These are phyloP conservation scores for Aplochiton taeniatus DNA, from an alignment of 2,797 vertebrate genomes.

Conservation along the genomic window DNA sequence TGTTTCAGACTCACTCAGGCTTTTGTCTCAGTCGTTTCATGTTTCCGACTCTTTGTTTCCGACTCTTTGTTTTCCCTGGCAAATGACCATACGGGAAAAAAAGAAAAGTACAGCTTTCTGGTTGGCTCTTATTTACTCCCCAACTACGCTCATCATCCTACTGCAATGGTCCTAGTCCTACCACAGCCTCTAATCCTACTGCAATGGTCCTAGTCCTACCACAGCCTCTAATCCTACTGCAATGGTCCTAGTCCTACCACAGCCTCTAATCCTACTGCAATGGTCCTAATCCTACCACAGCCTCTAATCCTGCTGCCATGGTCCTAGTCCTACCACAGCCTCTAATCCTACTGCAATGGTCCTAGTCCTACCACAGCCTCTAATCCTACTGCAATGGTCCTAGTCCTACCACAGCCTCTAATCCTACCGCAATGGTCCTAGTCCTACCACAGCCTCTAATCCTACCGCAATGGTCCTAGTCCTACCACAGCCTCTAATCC, in stretches of 20 bases:
- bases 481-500: neutral
- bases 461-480: neutral
- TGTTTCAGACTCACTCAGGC: slow-evolving; percentile 17
- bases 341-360: neutral
- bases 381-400: neutral
- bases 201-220: neutral
- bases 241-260: neutral
- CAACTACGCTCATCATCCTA: neutral
- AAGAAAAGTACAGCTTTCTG: too few relatives aligned
- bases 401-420: neutral
- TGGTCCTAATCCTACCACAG: neutral
- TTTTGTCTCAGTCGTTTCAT: slow-evolving; percentile 11
- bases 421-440: neutral
- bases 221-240: neutral
- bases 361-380: neutral
- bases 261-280: neutral
- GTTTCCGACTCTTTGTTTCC: too few relatives aligned
- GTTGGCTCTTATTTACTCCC: too few relatives aligned
- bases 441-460: neutral
- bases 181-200: neutral
- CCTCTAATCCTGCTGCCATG: neutral
- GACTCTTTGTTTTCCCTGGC: too few relatives aligned
- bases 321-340: neutral
- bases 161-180: neutral
- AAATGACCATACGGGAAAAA: too few relatives aligned